phyloP scores from a whole-genome alignment of 2,888 invertebrate species.

The Mythimna loreyi region DNA sequence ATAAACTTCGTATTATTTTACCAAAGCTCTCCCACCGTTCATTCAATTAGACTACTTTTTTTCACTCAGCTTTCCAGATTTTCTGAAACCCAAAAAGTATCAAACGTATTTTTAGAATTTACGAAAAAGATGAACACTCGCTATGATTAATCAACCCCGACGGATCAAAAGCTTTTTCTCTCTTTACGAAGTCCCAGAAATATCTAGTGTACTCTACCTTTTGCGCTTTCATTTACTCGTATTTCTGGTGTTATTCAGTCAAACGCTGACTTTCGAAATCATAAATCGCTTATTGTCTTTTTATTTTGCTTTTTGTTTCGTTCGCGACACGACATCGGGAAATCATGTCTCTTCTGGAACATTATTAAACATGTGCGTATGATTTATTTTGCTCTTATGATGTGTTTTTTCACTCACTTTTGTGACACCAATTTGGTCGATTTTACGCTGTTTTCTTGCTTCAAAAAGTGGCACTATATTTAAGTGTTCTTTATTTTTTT shows the following conservation, averaged over 20 bases:
- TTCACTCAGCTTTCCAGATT: constrained; percentile 28
- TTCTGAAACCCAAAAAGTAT: constrained; percentile 40
- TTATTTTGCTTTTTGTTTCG: constrained; percentile 35
- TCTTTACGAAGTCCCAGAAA: constrained; percentile 31
- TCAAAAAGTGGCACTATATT: background rate
- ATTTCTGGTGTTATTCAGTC: constrained; percentile 43
- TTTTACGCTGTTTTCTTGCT: background rate
- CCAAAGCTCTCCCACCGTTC: constrained; percentile 28
- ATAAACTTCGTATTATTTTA: constrained; percentile 44
- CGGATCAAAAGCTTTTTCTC: constrained; percentile 50
- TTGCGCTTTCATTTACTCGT: constrained; percentile 31
- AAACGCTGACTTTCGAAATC: constrained; percentile 48
- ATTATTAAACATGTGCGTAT: constrained; percentile 53
- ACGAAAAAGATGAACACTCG: constrained; percentile 41
- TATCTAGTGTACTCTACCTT: constrained; percentile 47
- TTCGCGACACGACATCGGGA: constrained; percentile 31
- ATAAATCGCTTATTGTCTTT: constrained; percentile 57
- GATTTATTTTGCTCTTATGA: constrained; percentile 44
- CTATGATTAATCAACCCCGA: constrained; percentile 54
- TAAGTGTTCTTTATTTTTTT: background rate
- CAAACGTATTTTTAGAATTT: constrained; percentile 32
- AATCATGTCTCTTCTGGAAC: constrained; percentile 49
- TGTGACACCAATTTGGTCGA: constrained; percentile 4
- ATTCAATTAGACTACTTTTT: constrained; percentile 46
- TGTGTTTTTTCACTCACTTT: constrained; percentile 3